phyloP scores from a whole-genome alignment of 2,113 vertebrate species.

The Leiothrix lutea region DNA sequence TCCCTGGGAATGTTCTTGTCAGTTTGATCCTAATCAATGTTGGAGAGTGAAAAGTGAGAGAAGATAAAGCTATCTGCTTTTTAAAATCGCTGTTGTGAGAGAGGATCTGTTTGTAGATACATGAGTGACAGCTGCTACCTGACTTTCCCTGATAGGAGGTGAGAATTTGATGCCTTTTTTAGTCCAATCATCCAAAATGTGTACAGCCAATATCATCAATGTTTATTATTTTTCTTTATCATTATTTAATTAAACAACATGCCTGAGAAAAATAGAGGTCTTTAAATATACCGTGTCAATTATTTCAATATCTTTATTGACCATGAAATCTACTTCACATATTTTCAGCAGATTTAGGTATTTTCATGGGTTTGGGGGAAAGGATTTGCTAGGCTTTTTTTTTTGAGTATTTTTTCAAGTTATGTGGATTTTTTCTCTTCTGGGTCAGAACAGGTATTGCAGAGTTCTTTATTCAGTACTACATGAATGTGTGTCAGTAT shows the following conservation, averaged over 20 bases:
- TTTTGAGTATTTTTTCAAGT: background rate
- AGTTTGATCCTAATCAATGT: background rate
- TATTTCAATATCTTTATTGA: background rate
- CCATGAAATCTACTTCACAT: background rate
- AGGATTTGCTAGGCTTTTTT: background rate
- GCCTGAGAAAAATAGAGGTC: background rate
- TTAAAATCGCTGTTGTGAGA: background rate
- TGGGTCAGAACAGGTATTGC: background rate
- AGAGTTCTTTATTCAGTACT: background rate
- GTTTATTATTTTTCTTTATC: background rate
- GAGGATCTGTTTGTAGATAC: background rate
- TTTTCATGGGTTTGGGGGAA: background rate
- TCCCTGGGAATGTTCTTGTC: background rate
- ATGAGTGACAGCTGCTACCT: background rate
- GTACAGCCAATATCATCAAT: background rate
- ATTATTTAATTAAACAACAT: background rate
- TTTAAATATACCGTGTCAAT: background rate
- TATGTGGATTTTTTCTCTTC: background rate
- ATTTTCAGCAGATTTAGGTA: background rate
- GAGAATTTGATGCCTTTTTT: background rate
- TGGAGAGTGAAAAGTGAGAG: background rate
- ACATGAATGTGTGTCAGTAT: background rate
- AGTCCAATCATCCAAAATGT: background rate
- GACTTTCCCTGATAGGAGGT: background rate
- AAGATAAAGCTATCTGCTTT: background rate